Evolutionary conservation across 2,797 vertebrate species (phyloP).

Genomic region (Schizopygopsis pylzovi): DNA sequence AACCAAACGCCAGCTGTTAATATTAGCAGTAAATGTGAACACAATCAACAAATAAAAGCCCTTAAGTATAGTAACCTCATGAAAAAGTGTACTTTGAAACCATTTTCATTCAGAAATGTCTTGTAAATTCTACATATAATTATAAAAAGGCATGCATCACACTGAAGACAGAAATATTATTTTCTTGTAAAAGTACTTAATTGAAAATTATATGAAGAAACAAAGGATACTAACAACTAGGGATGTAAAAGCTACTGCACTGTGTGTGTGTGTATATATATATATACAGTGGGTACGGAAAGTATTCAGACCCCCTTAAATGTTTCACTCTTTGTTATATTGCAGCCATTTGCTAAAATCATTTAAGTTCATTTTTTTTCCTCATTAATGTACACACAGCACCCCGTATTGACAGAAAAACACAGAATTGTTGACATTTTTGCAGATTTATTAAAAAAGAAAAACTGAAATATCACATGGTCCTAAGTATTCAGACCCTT

Average conservation of each 20-base stretch:
- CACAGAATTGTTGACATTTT: no score
- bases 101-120: neutral
- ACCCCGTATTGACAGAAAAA: no score
- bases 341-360: no score
- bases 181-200: neutral
- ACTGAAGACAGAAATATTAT: neutral
- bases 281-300: no score
- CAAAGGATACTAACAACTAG: neutral
- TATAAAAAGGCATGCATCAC: neutral
- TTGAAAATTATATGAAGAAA: neutral
- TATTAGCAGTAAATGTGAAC: slow-evolving; percentile 37
- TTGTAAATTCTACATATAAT: neutral
- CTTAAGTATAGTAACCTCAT: neutral
- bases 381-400: no score
- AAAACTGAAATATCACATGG: no score
- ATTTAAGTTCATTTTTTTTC: no score
- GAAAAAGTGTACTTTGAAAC: neutral
- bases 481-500: no score
- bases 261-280: neutral
- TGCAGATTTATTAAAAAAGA: no score
- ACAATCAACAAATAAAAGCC: neutral
- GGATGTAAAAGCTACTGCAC: neutral
- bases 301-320: no score
- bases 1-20: slow-evolving; percentile 22
- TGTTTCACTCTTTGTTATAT: no score